Percentiles rank a stretch among this genome's conserved stretches.
Evolutionary conservation across 2,888 invertebrate species (phyloP).

Genomic region (Ormyrus rosae): DNA sequence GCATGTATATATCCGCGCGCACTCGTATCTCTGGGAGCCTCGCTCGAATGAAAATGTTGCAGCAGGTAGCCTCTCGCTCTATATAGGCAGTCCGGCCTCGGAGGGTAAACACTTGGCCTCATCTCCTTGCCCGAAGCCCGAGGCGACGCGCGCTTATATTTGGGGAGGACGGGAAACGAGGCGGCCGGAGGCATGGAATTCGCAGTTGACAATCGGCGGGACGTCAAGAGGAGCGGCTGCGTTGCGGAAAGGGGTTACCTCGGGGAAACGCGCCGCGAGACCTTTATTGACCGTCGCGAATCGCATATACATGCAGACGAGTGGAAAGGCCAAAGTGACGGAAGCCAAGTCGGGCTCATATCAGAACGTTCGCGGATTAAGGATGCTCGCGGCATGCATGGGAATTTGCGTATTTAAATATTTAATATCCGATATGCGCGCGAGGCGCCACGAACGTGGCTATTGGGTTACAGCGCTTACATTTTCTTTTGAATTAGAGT

Average conservation of each 20-base stretch:
- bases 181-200: no score
- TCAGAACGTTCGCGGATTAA: background rate
- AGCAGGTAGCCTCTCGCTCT: background rate
- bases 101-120: conserved; percentile 28
- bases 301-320: background rate
- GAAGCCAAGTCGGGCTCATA: background rate
- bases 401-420: conserved; percentile 23
- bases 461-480: background rate
- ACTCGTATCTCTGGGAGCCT: no score
- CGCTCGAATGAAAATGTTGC: conserved; percentile 19
- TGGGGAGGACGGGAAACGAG: background rate
- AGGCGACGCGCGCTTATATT: conserved; percentile 6
- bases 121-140: conserved; percentile 11
- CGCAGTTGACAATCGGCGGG: no score
- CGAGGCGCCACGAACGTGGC: background rate
- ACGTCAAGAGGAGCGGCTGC: no score
- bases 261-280: background rate
- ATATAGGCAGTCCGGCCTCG: background rate
- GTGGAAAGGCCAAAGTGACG: background rate
- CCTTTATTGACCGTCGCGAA: conserved; percentile 29
- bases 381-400: background rate
- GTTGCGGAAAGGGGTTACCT: background rate
- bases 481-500: conserved; percentile 2
- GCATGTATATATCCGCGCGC: background rate
- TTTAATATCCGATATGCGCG: conserved; percentile 15